Evolutionary conservation across 2,888 invertebrate species (phyloP).

Genomic region (Dasysyrphus tricinctus): DNA sequence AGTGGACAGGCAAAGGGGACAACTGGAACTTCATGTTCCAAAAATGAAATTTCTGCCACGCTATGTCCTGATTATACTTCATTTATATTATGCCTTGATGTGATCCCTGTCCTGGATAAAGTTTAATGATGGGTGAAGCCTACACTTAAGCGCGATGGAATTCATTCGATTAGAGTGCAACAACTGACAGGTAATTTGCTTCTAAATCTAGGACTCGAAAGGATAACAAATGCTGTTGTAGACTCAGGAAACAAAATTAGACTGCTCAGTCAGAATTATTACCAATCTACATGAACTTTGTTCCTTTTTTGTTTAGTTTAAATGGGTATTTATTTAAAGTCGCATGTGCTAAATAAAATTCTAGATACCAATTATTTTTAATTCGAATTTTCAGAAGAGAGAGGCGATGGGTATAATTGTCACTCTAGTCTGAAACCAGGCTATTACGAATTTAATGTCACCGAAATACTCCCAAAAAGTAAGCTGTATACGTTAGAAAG

Average conservation of each 20-base stretch:
- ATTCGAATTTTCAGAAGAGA: not conserved
- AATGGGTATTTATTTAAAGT: not conserved
- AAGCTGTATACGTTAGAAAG: too few relatives aligned
- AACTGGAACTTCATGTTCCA: not conserved
- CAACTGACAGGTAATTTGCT: constrained; percentile 48
- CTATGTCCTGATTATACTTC: constrained; percentile 50
- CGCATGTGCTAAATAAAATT: not conserved
- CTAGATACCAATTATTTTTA: not conserved
- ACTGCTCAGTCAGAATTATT: not conserved
- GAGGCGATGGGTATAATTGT: too few relatives aligned
- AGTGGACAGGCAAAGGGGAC: constrained; percentile 17
- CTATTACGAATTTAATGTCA: too few relatives aligned
- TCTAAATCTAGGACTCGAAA: constrained; percentile 17
- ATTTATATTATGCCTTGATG: constrained; percentile 50
- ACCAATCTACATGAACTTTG: not conserved
- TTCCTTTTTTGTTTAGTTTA: not conserved
- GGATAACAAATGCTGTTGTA: constrained; percentile 3
- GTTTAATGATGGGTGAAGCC: constrained; percentile 42
- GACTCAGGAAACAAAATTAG: not conserved
- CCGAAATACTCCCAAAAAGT: too few relatives aligned
- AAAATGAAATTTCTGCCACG: constrained; percentile 9
- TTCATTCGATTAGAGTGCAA: constrained; percentile 31
- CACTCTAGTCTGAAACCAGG: too few relatives aligned
- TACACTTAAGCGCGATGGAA: constrained; percentile 39
- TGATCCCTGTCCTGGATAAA: constrained; percentile 41